Evolutionary conservation across 2,888 invertebrate genomes (phyloP), one percentile per base, ranked within the genome.

Genomic region (Hartigia nigra): DNA sequence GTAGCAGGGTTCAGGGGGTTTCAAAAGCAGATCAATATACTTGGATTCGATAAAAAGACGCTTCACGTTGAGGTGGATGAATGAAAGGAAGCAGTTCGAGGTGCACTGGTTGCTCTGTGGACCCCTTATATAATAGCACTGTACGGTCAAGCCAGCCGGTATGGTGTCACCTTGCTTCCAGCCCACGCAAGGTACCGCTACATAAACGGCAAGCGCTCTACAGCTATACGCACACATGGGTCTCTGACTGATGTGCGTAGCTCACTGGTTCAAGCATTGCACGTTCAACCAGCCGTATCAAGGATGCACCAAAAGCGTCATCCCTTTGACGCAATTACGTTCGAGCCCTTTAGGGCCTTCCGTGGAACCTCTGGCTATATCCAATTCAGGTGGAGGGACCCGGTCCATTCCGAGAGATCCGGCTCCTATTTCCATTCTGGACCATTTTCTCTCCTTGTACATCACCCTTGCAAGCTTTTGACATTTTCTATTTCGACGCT

Each of bases 171-270:
- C 89, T 89, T 88, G 88, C 86, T 84, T 83, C 79, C 88, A 84
- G 82, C 89, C 88, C 88, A 88, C 88, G 88, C 88, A 88, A 82
- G 81, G 82, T 88, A 88, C 88, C 88, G 88, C 88, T 88, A 88
- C 86, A 83, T 82, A 88, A 87, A 88, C 82, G 81, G 81, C 81
- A 77, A 81, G 72, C 72, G 31, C 32, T 31, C 14, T 14, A 32
- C 72, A 31, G 1, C 72, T 31, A 34, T 23, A 14, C 72, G 31
- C 31, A 31, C 31, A 11, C 32, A 72, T 34, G 11, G 12, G 12
- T 31, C 5, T 72, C 55, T 55, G 55, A 55, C 55, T 55, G 55
- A 55, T 55, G 55, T 23, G 55, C 55, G 55, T 55, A 23, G 55
- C 9, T 23, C 14, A 55, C 23, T 55, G 55, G 55, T 9, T 55